Percentiles rank a stretch among this genome's conserved stretches.
These are phyloP conservation scores for Drosophila quinaria DNA, from an alignment of 2,888 invertebrate species.

Conservation along the genomic window DNA sequence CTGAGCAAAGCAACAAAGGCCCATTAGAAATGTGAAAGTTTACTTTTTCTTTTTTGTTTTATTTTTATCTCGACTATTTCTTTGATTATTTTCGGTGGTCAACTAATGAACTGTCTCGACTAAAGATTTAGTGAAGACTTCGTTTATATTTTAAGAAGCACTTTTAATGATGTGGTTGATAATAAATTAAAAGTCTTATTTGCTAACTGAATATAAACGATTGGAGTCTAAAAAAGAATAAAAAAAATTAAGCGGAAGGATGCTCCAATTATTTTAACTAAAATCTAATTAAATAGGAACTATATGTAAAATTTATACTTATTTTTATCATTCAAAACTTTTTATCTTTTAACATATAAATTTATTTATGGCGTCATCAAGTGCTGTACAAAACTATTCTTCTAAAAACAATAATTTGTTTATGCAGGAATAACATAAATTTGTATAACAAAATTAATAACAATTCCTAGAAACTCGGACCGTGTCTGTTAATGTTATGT, in stretches of 20 bases:
- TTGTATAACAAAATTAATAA: background rate
- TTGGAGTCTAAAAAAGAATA: too few relatives aligned
- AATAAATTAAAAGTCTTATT: conserved; percentile 32
- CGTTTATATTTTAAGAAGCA: conserved; percentile 31
- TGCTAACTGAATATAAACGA: background rate
- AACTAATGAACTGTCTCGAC: conserved; percentile 66
- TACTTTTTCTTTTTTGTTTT: conserved; percentile 65
- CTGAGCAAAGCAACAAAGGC: conserved; percentile 28
- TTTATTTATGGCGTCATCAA: too few relatives aligned
- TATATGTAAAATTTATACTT: too few relatives aligned
- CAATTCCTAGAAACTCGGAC: background rate
- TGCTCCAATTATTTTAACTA: background rate
- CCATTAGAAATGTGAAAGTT: conserved; percentile 77
- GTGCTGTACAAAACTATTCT: too few relatives aligned
- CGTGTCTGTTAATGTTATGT: background rate
- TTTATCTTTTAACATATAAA: too few relatives aligned
- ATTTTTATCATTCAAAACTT: too few relatives aligned
- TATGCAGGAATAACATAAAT: background rate
- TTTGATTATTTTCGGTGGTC: conserved; percentile 36
- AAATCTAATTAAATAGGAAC: background rate
- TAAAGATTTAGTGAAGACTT: conserved; percentile 41
- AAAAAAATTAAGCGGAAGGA: background rate
- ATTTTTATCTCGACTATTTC: conserved; percentile 20
- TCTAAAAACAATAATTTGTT: background rate
- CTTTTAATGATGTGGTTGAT: conserved; percentile 32